A percentile compares a stretch with the other conserved stretches of the same genome.
Evolutionary conservation across 2,888 invertebrate genomes (phyloP).

Genomic region (Synanthedon tipuliformis): DNA sequence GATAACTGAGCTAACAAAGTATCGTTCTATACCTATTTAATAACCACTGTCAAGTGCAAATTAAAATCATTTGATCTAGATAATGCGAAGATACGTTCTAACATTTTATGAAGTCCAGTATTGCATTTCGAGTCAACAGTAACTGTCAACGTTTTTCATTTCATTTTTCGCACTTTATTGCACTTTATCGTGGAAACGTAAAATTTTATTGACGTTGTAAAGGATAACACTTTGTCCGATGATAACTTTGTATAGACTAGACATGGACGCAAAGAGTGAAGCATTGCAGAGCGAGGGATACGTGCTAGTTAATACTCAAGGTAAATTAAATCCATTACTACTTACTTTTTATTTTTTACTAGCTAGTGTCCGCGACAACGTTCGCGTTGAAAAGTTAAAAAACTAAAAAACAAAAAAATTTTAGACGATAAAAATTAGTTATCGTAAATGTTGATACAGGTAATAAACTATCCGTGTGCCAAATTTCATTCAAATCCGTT

Average conservation of each 20-base stretch:
- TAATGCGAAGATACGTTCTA: slow-evolving; percentile 8
- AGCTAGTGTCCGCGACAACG: too few relatives aligned
- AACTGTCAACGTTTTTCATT: slow-evolving; percentile 8
- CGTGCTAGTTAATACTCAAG: slow-evolving; percentile 1
- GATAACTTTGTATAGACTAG: not conserved
- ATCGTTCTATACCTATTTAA: too few relatives aligned
- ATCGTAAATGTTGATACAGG: too few relatives aligned
- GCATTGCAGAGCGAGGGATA: slow-evolving; percentile 1
- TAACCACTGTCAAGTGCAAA: slow-evolving; percentile 5
- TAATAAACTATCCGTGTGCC: too few relatives aligned
- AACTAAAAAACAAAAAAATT: too few relatives aligned
- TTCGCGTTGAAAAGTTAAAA: too few relatives aligned
- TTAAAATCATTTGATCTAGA: slow-evolving; percentile 7
- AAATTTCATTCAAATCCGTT: too few relatives aligned
- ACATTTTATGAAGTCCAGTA: slow-evolving; percentile 10
- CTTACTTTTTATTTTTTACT: not conserved
- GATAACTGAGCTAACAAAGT: too few relatives aligned
- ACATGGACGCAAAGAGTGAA: slow-evolving; percentile 1
- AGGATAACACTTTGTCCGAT: slow-evolving; percentile 1
- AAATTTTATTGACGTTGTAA: slow-evolving; percentile 7
- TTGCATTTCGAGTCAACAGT: slow-evolving; percentile 8
- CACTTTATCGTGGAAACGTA: slow-evolving; percentile 1
- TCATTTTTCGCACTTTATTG: not conserved
- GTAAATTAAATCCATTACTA: not conserved
- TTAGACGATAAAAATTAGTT: too few relatives aligned